Evolutionary conservation across 2,888 invertebrate genomes (phyloP).

Genomic region (Caenorhabditis parvicauda): DNA sequence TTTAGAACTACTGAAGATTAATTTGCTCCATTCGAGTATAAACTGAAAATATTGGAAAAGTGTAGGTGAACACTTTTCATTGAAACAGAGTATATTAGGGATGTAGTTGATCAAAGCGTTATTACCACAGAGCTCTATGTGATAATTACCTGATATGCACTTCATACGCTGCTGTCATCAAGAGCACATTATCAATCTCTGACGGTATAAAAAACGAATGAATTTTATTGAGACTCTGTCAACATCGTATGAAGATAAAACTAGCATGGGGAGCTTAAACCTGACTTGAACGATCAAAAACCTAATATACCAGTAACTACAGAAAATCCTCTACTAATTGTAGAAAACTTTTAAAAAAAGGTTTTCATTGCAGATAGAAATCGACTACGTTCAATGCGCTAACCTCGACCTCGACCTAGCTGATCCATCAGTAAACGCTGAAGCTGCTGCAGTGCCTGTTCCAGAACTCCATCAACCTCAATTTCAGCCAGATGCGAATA

Average conservation of each 20-base stretch:
- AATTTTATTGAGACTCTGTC: too few species aligned
- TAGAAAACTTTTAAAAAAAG: background rate
- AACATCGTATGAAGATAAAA: too few species aligned
- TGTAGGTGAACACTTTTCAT: too few species aligned
- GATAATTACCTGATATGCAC: too few species aligned
- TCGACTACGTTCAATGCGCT: slow-evolving; percentile 61
- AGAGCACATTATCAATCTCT: background rate
- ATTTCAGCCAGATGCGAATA: slow-evolving; percentile 40
- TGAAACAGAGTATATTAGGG: too few species aligned
- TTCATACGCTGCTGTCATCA: background rate
- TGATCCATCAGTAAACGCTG: slow-evolving; percentile 40
- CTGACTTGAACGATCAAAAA: background rate
- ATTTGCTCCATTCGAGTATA: too few species aligned
- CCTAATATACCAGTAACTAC: background rate
- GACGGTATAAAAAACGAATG: too few species aligned
- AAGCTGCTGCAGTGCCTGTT: slow-evolving; percentile 34
- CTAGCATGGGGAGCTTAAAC: too few species aligned
- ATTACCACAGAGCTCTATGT: too few species aligned
- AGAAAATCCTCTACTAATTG: background rate
- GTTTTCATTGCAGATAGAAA: slow-evolving; percentile 52
- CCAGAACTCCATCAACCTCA: slow-evolving; percentile 46
- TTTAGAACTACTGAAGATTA: too few species aligned
- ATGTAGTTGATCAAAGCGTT: too few species aligned
- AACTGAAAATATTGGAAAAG: too few species aligned
- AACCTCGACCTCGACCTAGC: slow-evolving; percentile 56